A percentile compares a stretch with the other conserved stretches of the same genome.
phyloP scores from a whole-genome alignment of 1,140 invertebrate genomes.

The Frieseomelitta varia region DNA sequence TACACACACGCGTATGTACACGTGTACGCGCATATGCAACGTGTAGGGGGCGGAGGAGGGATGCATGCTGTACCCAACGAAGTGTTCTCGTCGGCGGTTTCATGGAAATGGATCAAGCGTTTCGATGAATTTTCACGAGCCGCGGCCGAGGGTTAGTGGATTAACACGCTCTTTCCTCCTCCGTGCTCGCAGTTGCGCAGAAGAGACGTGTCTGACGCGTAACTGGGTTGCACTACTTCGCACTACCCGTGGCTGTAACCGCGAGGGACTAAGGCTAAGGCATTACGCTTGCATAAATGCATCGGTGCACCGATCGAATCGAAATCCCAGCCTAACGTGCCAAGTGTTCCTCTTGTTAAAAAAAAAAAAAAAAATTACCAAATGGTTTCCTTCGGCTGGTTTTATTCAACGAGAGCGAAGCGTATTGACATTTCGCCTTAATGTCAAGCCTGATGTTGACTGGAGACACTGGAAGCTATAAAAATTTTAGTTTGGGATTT shows the following conservation, averaged over 20 bases:
- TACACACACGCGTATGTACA: no score
- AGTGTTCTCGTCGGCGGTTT: slow-evolving; percentile 6
- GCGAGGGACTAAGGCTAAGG: not conserved
- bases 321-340: not conserved
- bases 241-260: not conserved
- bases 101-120: slow-evolving; percentile 44
- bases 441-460: not conserved
- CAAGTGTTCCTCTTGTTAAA: slow-evolving; percentile 30
- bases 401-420: not conserved
- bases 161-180: slow-evolving; percentile 9
- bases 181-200: slow-evolving; percentile 42
- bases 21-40: no score
- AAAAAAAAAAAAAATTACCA: not conserved
- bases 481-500: no score
- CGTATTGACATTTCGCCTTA: not conserved
- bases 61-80: not conserved
- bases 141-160: slow-evolving; percentile 6
- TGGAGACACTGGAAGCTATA: no score
- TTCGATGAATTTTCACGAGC: slow-evolving; percentile 49
- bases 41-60: no score
- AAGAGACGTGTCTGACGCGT: slow-evolving; percentile 68
- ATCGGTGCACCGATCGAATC: not conserved
- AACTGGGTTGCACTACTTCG: slow-evolving; percentile 78
- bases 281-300: slow-evolving; percentile 7
- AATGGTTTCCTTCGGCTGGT: not conserved